Evolutionary conservation across 2,797 vertebrate species (phyloP).

Genomic region (Cottoperca gobio): DNA sequence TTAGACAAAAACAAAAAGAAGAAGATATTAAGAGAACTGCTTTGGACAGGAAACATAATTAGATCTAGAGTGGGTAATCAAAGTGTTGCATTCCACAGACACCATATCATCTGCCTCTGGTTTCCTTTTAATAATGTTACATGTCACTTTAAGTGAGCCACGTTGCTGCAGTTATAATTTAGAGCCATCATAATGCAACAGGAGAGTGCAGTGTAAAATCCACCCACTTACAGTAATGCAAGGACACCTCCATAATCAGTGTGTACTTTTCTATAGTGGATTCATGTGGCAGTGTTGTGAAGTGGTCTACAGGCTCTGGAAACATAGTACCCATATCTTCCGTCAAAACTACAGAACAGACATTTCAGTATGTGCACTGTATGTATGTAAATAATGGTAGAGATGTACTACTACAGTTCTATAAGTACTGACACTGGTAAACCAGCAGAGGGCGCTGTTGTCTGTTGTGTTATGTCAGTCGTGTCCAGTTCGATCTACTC

Average conservation of each 20-base stretch:
- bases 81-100: neutral
- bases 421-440: neutral
- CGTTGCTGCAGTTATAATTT: neutral
- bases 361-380: neutral
- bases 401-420: neutral
- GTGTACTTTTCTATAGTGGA: neutral
- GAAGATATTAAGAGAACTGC: neutral
- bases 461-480: neutral
- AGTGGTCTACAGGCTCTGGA: neutral
- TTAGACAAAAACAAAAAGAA: neutral
- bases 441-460: conserved; percentile 65
- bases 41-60: neutral
- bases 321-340: neutral
- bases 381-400: neutral
- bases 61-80: neutral
- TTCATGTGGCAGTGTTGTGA: neutral
- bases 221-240: neutral
- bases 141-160: neutral
- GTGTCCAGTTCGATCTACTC: neutral
- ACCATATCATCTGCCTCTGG: neutral
- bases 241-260: neutral
- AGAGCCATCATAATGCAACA: neutral
- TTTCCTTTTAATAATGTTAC: neutral
- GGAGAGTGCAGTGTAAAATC: neutral
- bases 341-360: neutral